These are phyloP conservation scores for Psittacus erithacus DNA, from an alignment of 2,113 vertebrate species.

Conservation along the genomic window DNA sequence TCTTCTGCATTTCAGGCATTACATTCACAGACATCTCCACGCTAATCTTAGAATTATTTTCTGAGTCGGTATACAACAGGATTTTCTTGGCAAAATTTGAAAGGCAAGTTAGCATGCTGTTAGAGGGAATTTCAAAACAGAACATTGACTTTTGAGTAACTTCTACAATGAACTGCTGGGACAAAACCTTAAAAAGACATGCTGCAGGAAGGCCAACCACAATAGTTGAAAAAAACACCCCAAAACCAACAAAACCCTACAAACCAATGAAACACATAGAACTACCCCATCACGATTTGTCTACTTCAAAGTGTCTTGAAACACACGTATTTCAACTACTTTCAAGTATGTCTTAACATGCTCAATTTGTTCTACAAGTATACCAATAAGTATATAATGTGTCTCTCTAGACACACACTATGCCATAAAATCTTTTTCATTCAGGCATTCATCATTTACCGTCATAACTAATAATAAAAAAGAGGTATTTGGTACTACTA, in stretches of 20 bases:
- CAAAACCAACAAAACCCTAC: neutral
- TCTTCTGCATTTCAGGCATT: neutral
- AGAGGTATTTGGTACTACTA: neutral
- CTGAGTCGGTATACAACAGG: neutral
- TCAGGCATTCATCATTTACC: neutral
- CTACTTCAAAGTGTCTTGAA: neutral
- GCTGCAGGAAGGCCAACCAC: neutral
- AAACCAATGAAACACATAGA: neutral
- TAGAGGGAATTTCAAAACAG: neutral
- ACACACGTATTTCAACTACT: neutral
- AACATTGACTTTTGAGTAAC: neutral
- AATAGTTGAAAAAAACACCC: neutral
- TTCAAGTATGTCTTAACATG: neutral
- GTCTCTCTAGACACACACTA: too few species aligned
- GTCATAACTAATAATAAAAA: neutral
- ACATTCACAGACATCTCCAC: neutral
- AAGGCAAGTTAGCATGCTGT: neutral
- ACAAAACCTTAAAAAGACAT: neutral
- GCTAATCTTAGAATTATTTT: neutral
- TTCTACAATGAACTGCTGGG: neutral
- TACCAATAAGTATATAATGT: neutral
- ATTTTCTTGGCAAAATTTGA: neutral
- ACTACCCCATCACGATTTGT: neutral
- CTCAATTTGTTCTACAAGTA: neutral
- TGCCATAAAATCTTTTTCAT: neutral